Percentiles rank a stretch among this genome's conserved stretches.
Conservation (phyloP, 2,113 vertebrate species). For the Gallinago paraguaiae region DNA sequence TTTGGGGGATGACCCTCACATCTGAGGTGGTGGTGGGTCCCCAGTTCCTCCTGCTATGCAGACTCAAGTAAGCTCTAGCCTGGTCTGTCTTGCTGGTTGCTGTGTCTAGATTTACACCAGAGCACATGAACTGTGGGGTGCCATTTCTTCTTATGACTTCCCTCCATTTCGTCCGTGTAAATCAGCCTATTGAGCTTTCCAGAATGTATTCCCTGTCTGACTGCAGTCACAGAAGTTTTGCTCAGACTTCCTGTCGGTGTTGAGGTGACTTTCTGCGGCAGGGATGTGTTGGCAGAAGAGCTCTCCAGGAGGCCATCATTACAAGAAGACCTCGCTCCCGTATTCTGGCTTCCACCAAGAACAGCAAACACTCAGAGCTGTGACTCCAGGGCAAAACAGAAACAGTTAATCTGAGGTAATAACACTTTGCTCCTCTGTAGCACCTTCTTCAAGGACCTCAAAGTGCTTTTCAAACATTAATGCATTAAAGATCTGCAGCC, state of each 20-base stretch:
- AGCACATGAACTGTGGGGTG: accelerated
- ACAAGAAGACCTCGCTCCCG: neutral
- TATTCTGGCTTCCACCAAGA: neutral
- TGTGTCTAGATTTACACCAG: neutral
- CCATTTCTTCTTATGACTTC: neutral
- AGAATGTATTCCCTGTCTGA: neutral
- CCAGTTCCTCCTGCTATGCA: accelerated
- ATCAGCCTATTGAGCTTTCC: neutral
- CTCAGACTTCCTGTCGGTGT: neutral
- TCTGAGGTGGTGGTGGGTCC: neutral
- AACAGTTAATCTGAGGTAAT: slow-evolving; percentile 18
- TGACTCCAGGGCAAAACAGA: slow-evolving; percentile 12
- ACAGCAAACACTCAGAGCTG: neutral
- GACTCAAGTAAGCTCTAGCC: neutral
- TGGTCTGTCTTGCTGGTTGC: accelerated
- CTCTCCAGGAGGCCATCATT: neutral
- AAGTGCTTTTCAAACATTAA: slow-evolving; percentile 50
- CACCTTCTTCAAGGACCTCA: slow-evolving; percentile 31
- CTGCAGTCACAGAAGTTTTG: neutral
- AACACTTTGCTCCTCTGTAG: slow-evolving; percentile 7
- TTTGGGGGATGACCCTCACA: neutral
- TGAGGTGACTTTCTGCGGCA: neutral
- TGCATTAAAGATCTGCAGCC: slow-evolving; percentile 8
- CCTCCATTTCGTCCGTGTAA: neutral
- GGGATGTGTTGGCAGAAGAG: neutral